These are phyloP conservation scores for fruit fly (Drosophila melanogaster) DNA, from an alignment of 1,140 invertebrate species.

Conservation along the genomic window DNA sequence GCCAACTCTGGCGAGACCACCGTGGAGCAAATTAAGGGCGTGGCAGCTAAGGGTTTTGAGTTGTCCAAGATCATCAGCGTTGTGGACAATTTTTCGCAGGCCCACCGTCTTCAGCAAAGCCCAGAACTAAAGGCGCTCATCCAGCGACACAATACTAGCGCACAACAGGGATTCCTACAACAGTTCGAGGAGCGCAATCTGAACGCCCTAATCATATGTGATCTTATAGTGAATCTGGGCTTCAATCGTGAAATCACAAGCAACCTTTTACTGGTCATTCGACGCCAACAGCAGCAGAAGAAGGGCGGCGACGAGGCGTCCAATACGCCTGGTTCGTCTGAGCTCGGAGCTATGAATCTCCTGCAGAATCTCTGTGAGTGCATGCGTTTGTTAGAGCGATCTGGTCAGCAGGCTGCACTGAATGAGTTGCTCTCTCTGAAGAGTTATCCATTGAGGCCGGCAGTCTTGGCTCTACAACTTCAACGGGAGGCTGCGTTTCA, in stretches of 20 bases:
- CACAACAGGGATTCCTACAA: conserved; percentile 65
- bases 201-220: conserved; percentile 68
- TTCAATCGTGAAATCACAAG: conserved; percentile 77
- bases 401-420: conserved; percentile 32
- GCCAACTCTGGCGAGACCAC: conserved; percentile 42
- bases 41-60: conserved; percentile 72
- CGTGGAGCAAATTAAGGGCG: conserved; percentile 76
- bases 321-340: not conserved
- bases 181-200: conserved; percentile 73
- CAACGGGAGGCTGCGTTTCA: conserved; percentile 61
- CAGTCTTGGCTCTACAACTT: conserved; percentile 56
- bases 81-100: conserved; percentile 81
- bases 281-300: conserved; percentile 68
- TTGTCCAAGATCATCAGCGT: conserved; percentile 76
- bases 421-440: conserved; percentile 59
- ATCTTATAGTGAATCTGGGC: conserved; percentile 73
- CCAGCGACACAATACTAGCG: conserved; percentile 48
- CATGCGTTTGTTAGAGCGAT: conserved; percentile 61
- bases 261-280: conserved; percentile 71
- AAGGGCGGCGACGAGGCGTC: conserved; percentile 13
- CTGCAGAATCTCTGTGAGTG: conserved; percentile 75
- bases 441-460: conserved; percentile 59
- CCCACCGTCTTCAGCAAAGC: conserved; percentile 67
- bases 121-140: conserved; percentile 57
- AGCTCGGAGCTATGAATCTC: conserved; percentile 69